Conservation (phyloP, 2,888 invertebrate species). For the Ochropleura leucogaster region DNA sequence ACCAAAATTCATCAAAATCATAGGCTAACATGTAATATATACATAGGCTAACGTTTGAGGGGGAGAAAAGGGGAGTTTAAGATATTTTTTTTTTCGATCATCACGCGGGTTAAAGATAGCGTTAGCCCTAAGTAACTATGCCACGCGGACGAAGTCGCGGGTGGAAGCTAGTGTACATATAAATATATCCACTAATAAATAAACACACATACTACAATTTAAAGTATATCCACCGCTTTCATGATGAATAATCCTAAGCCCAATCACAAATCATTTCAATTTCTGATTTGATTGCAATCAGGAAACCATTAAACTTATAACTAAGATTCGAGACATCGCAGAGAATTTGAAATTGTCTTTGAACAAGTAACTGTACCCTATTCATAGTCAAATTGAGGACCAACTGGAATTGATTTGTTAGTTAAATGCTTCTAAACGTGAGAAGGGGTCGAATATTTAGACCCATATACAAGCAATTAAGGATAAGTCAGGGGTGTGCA, state of each 20-base stretch:
- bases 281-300: conserved; percentile 30
- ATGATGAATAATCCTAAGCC: neutral
- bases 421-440: conserved; percentile 29
- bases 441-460: conserved; percentile 21
- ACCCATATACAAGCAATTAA: conserved; percentile 13
- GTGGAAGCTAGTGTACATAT: too few species aligned
- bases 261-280: conserved; percentile 17
- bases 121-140: too few species aligned
- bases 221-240: neutral
- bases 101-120: too few species aligned
- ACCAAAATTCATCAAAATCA: too few species aligned
- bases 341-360: conserved; percentile 43
- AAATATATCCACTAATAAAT: too few species aligned
- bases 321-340: conserved; percentile 18
- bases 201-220: neutral
- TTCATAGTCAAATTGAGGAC: conserved; percentile 50
- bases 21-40: too few species aligned
- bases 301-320: conserved; percentile 42
- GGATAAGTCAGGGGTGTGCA: neutral
- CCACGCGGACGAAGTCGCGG: too few species aligned
- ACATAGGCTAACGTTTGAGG: too few species aligned
- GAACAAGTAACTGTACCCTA: conserved; percentile 33
- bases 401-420: conserved; percentile 49
- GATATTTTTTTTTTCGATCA: too few species aligned
- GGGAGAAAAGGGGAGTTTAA: too few species aligned